Conservation (phyloP, 2,888 invertebrate genomes). For the Panzeria rudis region DNA sequence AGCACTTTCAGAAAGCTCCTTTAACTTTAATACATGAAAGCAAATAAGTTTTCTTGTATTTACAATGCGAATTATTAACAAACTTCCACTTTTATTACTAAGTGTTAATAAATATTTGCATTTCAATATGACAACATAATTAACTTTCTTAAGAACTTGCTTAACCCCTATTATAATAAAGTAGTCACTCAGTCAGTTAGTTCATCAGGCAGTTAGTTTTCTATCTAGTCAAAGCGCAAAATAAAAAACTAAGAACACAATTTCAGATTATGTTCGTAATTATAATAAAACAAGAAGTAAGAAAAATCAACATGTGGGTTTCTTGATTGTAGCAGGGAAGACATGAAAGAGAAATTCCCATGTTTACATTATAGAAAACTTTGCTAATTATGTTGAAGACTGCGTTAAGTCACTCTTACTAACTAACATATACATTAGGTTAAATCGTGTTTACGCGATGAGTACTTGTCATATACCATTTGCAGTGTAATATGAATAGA, state of each 20-base stretch:
- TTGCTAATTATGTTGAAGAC: constrained; percentile 57
- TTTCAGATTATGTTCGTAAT: constrained; percentile 30
- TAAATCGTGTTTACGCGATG: neutral
- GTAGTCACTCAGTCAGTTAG: constrained; percentile 20
- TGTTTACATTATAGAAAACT: constrained; percentile 54
- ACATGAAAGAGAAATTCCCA: constrained; percentile 32
- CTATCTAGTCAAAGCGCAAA: neutral
- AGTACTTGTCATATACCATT: neutral
- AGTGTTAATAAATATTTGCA: constrained; percentile 52
- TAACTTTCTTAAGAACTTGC: constrained; percentile 61
- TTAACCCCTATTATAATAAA: constrained; percentile 13
- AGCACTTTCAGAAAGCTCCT: neutral
- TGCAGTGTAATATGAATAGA: too few species aligned
- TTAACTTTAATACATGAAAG: neutral
- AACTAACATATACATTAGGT: neutral
- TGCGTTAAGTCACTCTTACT: neutral
- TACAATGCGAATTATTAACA: constrained; percentile 3
- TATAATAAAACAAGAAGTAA: constrained; percentile 32
- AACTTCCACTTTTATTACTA: neutral
- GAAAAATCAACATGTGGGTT: constrained; percentile 22
- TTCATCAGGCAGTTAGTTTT: neutral
- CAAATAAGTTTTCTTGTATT: neutral
- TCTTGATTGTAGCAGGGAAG: neutral
- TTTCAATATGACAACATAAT: constrained; percentile 65
- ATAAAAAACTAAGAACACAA: constrained; percentile 19